A percentile compares a stretch with the other conserved stretches of the same genome.
These are phyloP conservation scores for Boloria euphrosyne DNA, from an alignment of 2,888 invertebrate species.

Conservation along the genomic window DNA sequence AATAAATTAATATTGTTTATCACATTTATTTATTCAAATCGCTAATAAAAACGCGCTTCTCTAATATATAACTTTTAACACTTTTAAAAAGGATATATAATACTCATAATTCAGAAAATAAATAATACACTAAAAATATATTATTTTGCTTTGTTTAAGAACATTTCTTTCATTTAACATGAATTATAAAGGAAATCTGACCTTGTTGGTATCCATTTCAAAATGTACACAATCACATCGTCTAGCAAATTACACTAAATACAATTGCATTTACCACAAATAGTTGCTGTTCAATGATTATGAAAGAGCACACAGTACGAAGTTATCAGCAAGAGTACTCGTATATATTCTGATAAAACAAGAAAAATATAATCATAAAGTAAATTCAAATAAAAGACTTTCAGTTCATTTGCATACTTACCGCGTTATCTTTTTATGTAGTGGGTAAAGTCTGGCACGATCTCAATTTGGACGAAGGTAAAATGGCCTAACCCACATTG, in stretches of 20 bases:
- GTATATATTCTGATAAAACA: conserved; percentile 9
- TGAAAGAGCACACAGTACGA: not conserved
- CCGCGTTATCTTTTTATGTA: conserved; percentile 10
- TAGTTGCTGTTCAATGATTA: not conserved
- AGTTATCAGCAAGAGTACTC: not conserved
- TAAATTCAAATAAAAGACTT: conserved; percentile 16
- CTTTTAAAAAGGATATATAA: no score
- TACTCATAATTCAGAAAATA: no score
- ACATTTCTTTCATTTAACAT: no score
- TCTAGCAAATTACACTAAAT: not conserved
- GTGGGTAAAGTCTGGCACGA: not conserved
- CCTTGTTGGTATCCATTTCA: conserved; percentile 3
- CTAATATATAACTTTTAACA: no score
- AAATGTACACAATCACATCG: not conserved
- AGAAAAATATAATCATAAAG: conserved; percentile 15
- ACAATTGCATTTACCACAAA: not conserved
- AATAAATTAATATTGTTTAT: no score
- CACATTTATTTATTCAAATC: no score
- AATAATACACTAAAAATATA: no score
- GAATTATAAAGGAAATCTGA: not conserved
- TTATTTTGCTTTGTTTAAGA: no score
- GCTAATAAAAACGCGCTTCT: no score
- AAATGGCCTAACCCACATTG: no score
- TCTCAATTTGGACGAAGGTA: not conserved
- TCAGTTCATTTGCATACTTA: conserved; percentile 12